Percentiles rank a stretch among this genome's conserved stretches.
These are phyloP conservation scores for Ophion obscuratus DNA, from an alignment of 2,888 invertebrate genomes.

Conservation along the genomic window DNA sequence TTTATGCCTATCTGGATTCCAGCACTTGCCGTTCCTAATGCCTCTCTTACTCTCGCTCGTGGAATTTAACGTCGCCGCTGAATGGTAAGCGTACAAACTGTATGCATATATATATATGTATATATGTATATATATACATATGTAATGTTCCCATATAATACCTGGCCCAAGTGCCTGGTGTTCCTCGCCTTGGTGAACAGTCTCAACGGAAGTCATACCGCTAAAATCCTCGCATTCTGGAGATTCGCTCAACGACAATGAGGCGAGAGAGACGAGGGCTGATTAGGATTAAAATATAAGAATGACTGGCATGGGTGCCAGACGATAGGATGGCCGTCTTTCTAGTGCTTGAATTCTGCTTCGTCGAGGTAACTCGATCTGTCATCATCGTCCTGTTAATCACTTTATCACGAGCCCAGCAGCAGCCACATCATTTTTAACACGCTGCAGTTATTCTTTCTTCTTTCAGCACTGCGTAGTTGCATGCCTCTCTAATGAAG, in stretches of 20 bases:
- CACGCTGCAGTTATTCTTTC: constrained; percentile 18
- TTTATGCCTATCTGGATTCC: constrained; percentile 19
- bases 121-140: constrained; percentile 18
- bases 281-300: constrained; percentile 32
- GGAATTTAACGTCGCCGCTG: constrained; percentile 36
- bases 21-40: constrained; percentile 4
- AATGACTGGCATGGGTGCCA: background rate
- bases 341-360: constrained; percentile 33
- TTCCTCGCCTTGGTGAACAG: constrained; percentile 8
- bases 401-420: constrained; percentile 30
- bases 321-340: constrained; percentile 14
- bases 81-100: constrained; percentile 40
- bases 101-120: constrained; percentile 1
- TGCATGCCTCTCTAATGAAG: constrained; percentile 8
- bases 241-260: constrained; percentile 42
- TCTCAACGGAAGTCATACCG: constrained; percentile 26
- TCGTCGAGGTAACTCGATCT: constrained; percentile 27
- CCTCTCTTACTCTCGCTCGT: constrained; percentile 15
- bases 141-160: constrained; percentile 16
- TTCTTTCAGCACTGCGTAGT: background rate
- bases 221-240: constrained; percentile 34
- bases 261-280: background rate
- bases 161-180: constrained; percentile 7
- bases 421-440: constrained; percentile 34
- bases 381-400: constrained; percentile 40